Percentiles rank a stretch among this genome's conserved stretches.
Conservation (phyloP, 1,140 invertebrate genomes). For the Pemphigus obesinymphae region DNA sequence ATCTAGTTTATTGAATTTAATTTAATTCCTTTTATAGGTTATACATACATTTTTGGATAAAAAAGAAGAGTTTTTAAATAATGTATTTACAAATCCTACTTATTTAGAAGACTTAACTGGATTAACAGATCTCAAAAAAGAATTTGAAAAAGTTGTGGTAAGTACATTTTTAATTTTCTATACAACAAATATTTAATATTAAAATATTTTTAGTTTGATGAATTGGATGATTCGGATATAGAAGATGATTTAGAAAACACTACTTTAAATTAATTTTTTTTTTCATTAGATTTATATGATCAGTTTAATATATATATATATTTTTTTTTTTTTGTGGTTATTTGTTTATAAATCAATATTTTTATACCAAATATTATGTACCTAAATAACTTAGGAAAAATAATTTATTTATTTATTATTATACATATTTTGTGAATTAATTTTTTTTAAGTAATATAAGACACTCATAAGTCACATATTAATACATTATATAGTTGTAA, state of each 20-base stretch:
- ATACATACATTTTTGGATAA: slow-evolving; percentile 62
- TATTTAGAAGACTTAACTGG: slow-evolving; percentile 86
- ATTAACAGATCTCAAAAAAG: slow-evolving; percentile 67
- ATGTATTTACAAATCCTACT: slow-evolving; percentile 77
- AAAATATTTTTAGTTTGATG: slow-evolving; percentile 43
- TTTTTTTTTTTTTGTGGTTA: background rate
- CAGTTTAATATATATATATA: background rate
- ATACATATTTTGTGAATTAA: too few species aligned
- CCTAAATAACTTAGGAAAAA: background rate
- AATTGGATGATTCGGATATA: slow-evolving; percentile 45
- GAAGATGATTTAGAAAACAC: background rate
- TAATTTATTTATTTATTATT: too few species aligned
- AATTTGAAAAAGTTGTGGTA: slow-evolving; percentile 62
- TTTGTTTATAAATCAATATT: background rate
- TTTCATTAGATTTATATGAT: background rate
- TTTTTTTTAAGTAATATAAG: too few species aligned
- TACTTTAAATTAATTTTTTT: background rate
- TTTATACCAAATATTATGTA: background rate
- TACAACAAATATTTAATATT: background rate
- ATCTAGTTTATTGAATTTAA: background rate
- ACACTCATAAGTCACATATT: too few species aligned
- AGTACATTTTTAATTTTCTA: slow-evolving; percentile 44
- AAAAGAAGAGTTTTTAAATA: slow-evolving; percentile 73
- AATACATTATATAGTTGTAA: too few species aligned
- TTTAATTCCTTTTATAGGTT: slow-evolving; percentile 54